Evolutionary conservation across 2,797 vertebrate species (phyloP).

Genomic region (Neosilurus mollespiculum): DNA sequence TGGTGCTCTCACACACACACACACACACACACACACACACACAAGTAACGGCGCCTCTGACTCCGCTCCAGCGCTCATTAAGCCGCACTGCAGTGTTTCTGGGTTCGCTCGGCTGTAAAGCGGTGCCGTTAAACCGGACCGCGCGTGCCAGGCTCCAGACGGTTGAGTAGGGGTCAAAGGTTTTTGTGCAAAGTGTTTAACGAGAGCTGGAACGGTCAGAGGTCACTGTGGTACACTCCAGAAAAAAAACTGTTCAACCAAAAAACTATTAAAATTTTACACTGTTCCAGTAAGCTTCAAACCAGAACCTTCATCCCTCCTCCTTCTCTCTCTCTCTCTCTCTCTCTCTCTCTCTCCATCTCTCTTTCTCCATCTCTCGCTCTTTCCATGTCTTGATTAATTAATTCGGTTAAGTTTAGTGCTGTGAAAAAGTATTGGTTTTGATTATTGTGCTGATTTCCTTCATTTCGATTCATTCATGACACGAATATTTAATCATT

Average conservation of each 20-base stretch:
- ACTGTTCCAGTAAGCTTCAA: conserved; percentile 49
- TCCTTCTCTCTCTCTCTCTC: conserved; percentile 20
- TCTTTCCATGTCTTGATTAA: neutral
- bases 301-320: conserved; percentile 43
- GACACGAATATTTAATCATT: too few species aligned
- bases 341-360: neutral
- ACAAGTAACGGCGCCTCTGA: conserved; percentile 23
- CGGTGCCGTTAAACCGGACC: conserved; percentile 51
- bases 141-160: conserved; percentile 46
- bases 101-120: conserved; percentile 62
- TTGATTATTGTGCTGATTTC: too few species aligned
- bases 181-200: conserved; percentile 50
- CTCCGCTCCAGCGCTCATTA: conserved; percentile 65
- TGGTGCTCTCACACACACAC: neutral
- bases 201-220: conserved; percentile 57
- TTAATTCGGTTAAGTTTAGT: too few species aligned
- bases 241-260: conserved; percentile 50
- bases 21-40: too few species aligned
- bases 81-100: conserved; percentile 51
- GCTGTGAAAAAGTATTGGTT: too few species aligned
- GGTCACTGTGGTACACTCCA: conserved; percentile 50
- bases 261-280: conserved; percentile 70
- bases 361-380: neutral
- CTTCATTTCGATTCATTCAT: too few species aligned
- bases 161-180: conserved; percentile 52